Evolutionary conservation across 2,797 vertebrate species (phyloP).

Genomic region (Enteromius trimaculatus): DNA sequence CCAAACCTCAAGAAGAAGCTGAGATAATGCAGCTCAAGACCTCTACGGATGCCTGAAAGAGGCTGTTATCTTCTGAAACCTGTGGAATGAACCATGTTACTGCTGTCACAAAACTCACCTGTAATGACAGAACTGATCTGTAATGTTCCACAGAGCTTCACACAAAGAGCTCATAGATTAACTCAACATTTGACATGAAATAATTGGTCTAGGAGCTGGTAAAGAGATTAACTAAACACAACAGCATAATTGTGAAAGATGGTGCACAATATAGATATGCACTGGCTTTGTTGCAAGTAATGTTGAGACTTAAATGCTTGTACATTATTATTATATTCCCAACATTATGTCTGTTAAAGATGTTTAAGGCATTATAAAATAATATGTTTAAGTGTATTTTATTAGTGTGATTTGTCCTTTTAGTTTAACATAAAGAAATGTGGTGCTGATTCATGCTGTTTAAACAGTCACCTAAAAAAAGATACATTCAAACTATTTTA

Average conservation of each 20-base stretch:
- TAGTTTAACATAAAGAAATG: neutral
- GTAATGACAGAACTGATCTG: slow-evolving; percentile 5
- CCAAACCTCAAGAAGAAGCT: slow-evolving; percentile 56
- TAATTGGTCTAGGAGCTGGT: neutral
- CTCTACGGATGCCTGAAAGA: slow-evolving; percentile 74
- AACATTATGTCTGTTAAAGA: neutral
- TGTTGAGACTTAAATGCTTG: neutral
- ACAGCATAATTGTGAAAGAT: neutral
- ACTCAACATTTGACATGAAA: slow-evolving; percentile 12
- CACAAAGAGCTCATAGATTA: neutral
- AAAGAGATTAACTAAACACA: slow-evolving; percentile 23
- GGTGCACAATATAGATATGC: neutral
- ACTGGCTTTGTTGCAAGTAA: neutral
- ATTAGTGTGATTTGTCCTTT: neutral
- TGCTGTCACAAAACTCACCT: slow-evolving; percentile 17
- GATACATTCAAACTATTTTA: neutral
- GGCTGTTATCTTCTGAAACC: neutral
- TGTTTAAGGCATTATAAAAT: neutral
- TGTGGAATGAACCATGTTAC: slow-evolving; percentile 32
- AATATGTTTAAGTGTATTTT: neutral
- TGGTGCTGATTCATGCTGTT: neutral
- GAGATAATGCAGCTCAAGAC: slow-evolving; percentile 86
- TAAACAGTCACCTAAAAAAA: neutral
- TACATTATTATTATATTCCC: neutral
- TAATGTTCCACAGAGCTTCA: slow-evolving; percentile 4